Percentiles rank a stretch among this genome's conserved stretches.
These are phyloP conservation scores for Hedychridium roseum DNA, from an alignment of 2,888 invertebrate genomes.

Conservation along the genomic window DNA sequence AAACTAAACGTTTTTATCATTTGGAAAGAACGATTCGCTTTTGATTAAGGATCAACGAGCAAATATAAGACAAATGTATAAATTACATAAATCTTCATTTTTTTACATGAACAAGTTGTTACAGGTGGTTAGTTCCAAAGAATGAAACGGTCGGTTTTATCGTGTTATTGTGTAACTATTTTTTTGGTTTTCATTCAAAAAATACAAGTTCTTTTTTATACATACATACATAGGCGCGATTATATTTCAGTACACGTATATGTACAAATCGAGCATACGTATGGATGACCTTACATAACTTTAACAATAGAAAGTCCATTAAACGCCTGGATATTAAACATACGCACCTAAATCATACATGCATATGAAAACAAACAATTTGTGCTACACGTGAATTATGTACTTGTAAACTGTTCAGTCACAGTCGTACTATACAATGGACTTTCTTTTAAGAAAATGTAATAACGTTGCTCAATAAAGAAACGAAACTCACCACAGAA, in stretches of 20 bases:
- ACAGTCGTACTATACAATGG: conserved; percentile 22
- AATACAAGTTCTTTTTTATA: conserved; percentile 34
- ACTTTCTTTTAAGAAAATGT: conserved; percentile 40
- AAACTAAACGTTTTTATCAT: too few species aligned
- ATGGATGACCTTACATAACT: conserved; percentile 37
- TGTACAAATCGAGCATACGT: conserved; percentile 31
- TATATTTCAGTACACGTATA: conserved; percentile 32
- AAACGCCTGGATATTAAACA: conserved; percentile 38
- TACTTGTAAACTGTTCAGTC: conserved; percentile 13
- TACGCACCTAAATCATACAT: conserved; percentile 19
- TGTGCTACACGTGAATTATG: conserved; percentile 1
- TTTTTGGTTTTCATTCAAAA: conserved; percentile 34
- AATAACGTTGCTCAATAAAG: conserved; percentile 37
- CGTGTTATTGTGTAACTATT: conserved; percentile 31
- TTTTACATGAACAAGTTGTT: too few species aligned
- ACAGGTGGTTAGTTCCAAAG: too few species aligned
- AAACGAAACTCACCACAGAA: conserved; percentile 26
- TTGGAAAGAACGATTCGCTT: too few species aligned
- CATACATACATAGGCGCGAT: conserved; percentile 39
- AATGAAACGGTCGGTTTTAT: too few species aligned
- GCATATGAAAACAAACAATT: conserved; percentile 19
- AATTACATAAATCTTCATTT: too few species aligned
- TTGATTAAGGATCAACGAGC: too few species aligned
- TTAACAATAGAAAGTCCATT: conserved; percentile 42
- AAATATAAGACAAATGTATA: too few species aligned